Conservation (phyloP, 2,797 vertebrate genomes). For the Bradypus variegatus region DNA sequence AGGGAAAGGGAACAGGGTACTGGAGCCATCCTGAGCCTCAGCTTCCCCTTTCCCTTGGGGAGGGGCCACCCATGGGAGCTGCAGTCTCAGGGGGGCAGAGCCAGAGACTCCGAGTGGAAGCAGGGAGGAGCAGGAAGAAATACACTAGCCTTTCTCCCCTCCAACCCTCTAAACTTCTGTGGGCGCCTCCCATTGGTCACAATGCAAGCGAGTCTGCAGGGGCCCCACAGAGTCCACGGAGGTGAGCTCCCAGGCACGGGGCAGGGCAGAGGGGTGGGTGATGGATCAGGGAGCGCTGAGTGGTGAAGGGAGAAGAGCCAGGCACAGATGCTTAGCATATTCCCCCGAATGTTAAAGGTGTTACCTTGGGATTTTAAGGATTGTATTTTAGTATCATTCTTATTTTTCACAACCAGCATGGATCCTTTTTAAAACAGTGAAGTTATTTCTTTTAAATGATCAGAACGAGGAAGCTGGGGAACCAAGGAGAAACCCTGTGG, state of each 20-base stretch:
- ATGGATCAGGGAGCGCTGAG: accelerated
- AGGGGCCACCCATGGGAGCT: not conserved
- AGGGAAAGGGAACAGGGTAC: not conserved
- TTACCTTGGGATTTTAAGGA: not conserved
- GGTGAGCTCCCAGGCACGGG: accelerated
- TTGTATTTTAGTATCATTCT: not conserved
- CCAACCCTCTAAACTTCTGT: not conserved
- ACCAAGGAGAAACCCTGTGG: not conserved
- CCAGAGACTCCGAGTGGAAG: not conserved
- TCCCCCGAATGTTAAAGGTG: not conserved
- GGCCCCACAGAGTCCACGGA: too few species aligned
- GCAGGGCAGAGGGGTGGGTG: not conserved
- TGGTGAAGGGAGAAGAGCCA: accelerated
- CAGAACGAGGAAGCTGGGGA: not conserved
- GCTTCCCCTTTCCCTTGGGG: accelerated
- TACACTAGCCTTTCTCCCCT: not conserved
- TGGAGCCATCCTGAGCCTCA: too few species aligned
- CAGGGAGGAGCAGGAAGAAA: not conserved
- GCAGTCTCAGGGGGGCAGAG: not conserved
- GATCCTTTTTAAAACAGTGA: not conserved
- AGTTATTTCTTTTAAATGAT: not conserved
- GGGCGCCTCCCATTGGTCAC: not conserved
- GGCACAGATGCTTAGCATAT: too few species aligned
- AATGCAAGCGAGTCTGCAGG: not conserved
- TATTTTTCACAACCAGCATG: not conserved